Conservation (phyloP, 2,113 vertebrate species). For the Egretta garzetta region DNA sequence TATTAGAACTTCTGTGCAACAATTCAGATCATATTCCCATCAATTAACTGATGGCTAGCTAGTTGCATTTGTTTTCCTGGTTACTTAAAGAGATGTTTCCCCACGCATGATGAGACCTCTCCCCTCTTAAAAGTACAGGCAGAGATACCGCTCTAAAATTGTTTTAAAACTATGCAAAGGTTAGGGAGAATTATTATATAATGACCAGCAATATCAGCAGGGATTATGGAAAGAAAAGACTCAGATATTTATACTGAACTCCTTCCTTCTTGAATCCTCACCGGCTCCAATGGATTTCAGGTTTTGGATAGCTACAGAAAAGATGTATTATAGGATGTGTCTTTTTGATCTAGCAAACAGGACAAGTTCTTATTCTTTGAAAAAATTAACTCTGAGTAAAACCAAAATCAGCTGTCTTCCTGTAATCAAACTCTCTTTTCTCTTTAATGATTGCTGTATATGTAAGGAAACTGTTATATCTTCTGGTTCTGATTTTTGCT, state of each 20-base stretch:
- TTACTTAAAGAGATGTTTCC: not conserved
- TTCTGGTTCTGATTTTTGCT: not conserved
- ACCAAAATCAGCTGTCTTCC: not conserved
- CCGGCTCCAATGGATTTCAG: not conserved
- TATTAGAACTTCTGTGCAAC: not conserved
- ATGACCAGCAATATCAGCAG: not conserved
- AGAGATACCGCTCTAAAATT: not conserved
- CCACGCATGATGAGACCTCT: not conserved
- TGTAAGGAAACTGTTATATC: not conserved
- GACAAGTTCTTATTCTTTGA: not conserved
- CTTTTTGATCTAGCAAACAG: not conserved
- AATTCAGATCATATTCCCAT: not conserved
- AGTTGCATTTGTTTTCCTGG: not conserved
- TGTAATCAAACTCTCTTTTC: not conserved
- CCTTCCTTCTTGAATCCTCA: not conserved
- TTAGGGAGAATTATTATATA: not conserved
- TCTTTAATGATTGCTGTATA: not conserved
- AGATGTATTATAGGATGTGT: not conserved
- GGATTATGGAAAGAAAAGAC: not conserved
- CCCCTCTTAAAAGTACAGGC: not conserved
- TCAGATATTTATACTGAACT: not conserved
- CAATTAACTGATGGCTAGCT: not conserved
- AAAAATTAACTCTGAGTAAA: not conserved
- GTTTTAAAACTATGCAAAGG: not conserved
- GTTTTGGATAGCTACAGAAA: not conserved